Evolutionary conservation across 2,888 invertebrate species (phyloP).

Genomic region (Harpalus rufipes): DNA sequence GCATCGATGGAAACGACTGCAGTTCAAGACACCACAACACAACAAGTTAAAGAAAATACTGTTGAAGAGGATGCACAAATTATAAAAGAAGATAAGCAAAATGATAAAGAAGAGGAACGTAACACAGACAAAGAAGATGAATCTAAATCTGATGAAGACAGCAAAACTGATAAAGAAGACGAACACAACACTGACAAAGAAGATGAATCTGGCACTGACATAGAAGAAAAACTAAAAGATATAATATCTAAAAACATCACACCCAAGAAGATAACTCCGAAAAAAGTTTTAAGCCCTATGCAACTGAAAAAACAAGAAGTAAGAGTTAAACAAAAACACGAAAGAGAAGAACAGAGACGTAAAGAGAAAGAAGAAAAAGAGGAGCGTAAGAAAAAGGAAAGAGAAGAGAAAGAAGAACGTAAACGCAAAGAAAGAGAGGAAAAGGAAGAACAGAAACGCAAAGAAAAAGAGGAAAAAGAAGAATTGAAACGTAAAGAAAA

Average conservation of each 20-base stretch:
- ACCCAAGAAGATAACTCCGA: slow-evolving; percentile 69
- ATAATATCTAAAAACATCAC: slow-evolving; percentile 36
- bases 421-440: slow-evolving; percentile 78
- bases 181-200: not conserved
- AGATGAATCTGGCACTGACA: slow-evolving; percentile 24
- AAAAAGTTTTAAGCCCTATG: slow-evolving; percentile 73
- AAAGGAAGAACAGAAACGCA: slow-evolving; percentile 80
- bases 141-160: slow-evolving; percentile 5
- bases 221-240: slow-evolving; percentile 4
- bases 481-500: slow-evolving; percentile 77
- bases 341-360: slow-evolving; percentile 70
- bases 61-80: slow-evolving; percentile 25
- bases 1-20: slow-evolving; percentile 17
- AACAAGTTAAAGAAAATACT: slow-evolving; percentile 11
- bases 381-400: slow-evolving; percentile 79
- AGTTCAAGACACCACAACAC: slow-evolving; percentile 20
- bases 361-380: slow-evolving; percentile 72
- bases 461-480: slow-evolving; percentile 77
- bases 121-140: slow-evolving; percentile 22
- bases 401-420: slow-evolving; percentile 74
- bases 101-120: slow-evolving; percentile 3
- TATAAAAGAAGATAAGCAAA: not conserved
- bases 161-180: slow-evolving; percentile 10
- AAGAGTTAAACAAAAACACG: slow-evolving; percentile 77
- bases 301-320: slow-evolving; percentile 80